Base-by-base conservation (phyloP, 1,140 invertebrate species). In the Piezodorus guildinii region DNA sequence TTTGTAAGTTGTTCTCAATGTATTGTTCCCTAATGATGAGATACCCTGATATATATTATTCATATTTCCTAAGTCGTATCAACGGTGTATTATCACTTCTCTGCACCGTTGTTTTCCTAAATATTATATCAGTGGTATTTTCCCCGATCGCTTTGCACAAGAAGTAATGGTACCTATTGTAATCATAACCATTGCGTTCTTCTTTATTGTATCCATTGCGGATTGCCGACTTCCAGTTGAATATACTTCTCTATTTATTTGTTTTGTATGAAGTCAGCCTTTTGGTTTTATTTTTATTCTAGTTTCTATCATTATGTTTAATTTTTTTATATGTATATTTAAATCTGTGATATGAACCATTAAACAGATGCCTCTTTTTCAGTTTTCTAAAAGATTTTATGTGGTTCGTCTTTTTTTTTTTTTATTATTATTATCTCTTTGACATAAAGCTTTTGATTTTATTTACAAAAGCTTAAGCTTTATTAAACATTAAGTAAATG, bases 61-160 rank as follows among this genome's bases (percentile, higher is more conserved):
- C 12, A 52, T 52, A 52, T 19, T n/a, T 23, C 52, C 19, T 23
- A 56, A 23, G 23, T 23, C 23, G 23, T 49, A 39, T 12, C 34
- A 23, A 56, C 23, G 52, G 52, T 56, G 23, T 56, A 23, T 56
- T 56, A 23, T 23, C 23, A 56, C 15, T 23, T 56, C 17, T 56
- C 17, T 9, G 10, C 2, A 15, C 23, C 19, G 23, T 16, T 56
- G 34, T 2, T 10, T 25, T 56, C 52, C 19, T 21, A 19, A 49
- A 23, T 56, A 23, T 56, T 56, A 56, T 56, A 49, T 17, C n/a
- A 19, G 23, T 56, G 14, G 52, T 56, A 25, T 25, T 16, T 15
- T 15, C 14, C 4, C 52, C 21, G 14, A 23, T 56, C 52, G 23
- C 23, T 56, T 56, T 56, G 52, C 52, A 56, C 52, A 56, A 56